phyloP scores from a whole-genome alignment of 2,113 vertebrate species.

The Esox niger region DNA sequence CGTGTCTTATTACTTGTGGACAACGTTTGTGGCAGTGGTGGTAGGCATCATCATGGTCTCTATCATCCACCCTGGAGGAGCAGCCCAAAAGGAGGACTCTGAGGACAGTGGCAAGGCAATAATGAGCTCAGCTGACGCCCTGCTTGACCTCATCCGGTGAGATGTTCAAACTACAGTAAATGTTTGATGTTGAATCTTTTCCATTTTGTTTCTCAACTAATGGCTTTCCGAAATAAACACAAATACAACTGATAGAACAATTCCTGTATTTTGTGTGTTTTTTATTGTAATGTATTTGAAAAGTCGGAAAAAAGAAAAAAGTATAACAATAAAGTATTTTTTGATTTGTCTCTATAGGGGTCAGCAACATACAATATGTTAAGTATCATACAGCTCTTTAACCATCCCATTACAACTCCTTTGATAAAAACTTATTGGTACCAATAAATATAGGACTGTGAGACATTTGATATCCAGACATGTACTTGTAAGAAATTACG shows the following conservation, averaged over 20 bases:
- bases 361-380: too few species aligned
- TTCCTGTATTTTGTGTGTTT: neutral
- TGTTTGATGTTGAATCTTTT: neutral
- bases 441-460: too few species aligned
- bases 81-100: conserved; percentile 88
- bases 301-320: too few species aligned
- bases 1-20: conserved; percentile 95
- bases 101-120: conserved; percentile 87
- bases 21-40: conserved; percentile 94
- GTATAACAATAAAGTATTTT: too few species aligned
- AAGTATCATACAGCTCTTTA: too few species aligned
- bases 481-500: too few species aligned
- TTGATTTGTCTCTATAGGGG: too few species aligned
- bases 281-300: too few species aligned
- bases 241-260: neutral
- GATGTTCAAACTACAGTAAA: neutral
- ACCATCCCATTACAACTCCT: too few species aligned
- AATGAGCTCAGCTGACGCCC: conserved; percentile 94
- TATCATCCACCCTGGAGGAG: conserved; percentile 91
- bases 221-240: neutral
- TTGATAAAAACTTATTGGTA: too few species aligned
- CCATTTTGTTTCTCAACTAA: neutral
- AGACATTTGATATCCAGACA: too few species aligned
- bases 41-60: conserved; percentile 96
- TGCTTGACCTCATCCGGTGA: conserved; percentile 95